Conservation (phyloP, 2,113 vertebrate species). For the Tyrannus savana region DNA sequence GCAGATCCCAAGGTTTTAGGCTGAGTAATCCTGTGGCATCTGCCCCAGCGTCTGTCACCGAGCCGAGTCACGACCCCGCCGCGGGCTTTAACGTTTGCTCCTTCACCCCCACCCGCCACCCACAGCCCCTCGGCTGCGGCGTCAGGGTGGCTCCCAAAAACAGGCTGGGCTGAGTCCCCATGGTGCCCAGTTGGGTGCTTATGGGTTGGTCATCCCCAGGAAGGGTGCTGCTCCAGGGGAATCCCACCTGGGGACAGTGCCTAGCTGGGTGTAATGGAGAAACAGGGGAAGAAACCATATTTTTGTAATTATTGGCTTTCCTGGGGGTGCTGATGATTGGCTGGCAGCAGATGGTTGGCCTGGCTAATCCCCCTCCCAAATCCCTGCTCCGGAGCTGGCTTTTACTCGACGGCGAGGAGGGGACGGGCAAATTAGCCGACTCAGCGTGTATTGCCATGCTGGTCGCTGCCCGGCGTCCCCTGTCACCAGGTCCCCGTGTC, state of each 20-base stretch:
- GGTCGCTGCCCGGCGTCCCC: accelerated
- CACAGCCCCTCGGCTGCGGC: accelerated
- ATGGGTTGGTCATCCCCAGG: accelerated
- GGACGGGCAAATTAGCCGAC: slow-evolving; percentile 24
- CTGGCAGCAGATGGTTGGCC: slow-evolving; percentile 67
- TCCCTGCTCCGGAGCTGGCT: slow-evolving; percentile 50
- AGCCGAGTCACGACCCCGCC: not conserved
- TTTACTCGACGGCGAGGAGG: not conserved
- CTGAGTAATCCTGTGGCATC: slow-evolving; percentile 75
- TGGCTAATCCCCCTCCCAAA: slow-evolving; percentile 65
- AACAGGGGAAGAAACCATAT: not conserved
- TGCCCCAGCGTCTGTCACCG: slow-evolving; percentile 73
- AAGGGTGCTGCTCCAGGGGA: accelerated
- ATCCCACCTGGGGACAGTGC: not conserved
- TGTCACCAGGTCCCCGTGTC: accelerated
- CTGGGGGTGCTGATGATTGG: slow-evolving; percentile 29
- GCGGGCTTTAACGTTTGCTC: slow-evolving; percentile 64
- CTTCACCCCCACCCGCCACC: not conserved
- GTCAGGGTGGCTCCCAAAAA: accelerated
- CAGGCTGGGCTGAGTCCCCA: accelerated
- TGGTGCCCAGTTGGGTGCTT: accelerated
- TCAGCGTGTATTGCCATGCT: not conserved
- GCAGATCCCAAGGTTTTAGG: slow-evolving; percentile 73
- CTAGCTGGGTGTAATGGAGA: not conserved
- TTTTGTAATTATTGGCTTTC: slow-evolving; percentile 70